Conservation (phyloP, 2,113 vertebrate species). For the Epinephelus lanceolatus region DNA sequence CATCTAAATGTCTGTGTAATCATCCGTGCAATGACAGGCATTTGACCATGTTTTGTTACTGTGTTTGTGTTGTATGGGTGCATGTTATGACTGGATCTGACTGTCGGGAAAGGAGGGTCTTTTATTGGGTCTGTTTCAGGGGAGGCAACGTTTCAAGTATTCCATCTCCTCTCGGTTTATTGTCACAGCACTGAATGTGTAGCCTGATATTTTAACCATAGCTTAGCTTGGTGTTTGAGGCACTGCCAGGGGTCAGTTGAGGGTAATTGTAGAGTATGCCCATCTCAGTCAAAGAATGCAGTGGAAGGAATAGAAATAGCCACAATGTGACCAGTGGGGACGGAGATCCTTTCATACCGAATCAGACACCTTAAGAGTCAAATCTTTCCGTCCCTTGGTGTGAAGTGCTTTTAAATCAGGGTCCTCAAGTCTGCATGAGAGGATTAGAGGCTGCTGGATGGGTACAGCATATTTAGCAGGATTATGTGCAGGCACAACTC, state of each 20-base stretch:
- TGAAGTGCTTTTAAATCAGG: constrained; percentile 48
- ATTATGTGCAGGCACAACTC: constrained; percentile 72
- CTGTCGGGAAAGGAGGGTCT: constrained; percentile 28
- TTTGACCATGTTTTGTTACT: constrained; percentile 58
- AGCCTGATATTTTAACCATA: constrained; percentile 69
- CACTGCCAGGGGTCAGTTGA: constrained; percentile 50
- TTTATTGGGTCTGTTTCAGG: constrained; percentile 35
- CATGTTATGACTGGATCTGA: constrained; percentile 70
- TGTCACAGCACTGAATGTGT: constrained; percentile 62
- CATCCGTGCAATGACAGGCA: constrained; percentile 65
- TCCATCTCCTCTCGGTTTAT: constrained; percentile 63
- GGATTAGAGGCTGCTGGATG: constrained; percentile 72
- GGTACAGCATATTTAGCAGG: constrained; percentile 75
- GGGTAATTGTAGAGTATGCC: constrained; percentile 55
- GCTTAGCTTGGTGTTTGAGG: constrained; percentile 36
- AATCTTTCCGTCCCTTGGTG: constrained; percentile 53
- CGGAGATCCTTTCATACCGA: constrained; percentile 15
- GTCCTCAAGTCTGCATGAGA: constrained; percentile 49
- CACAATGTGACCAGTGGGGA: constrained; percentile 31
- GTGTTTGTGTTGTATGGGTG: constrained; percentile 62
- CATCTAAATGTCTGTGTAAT: constrained; percentile 62
- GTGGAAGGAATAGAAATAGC: constrained; percentile 45
- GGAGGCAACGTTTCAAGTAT: constrained; percentile 52
- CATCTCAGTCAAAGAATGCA: constrained; percentile 37
- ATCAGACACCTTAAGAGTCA: constrained; percentile 38